These are phyloP conservation scores for Monopis laevigella DNA, from an alignment of 2,888 invertebrate genomes.

Conservation along the genomic window DNA sequence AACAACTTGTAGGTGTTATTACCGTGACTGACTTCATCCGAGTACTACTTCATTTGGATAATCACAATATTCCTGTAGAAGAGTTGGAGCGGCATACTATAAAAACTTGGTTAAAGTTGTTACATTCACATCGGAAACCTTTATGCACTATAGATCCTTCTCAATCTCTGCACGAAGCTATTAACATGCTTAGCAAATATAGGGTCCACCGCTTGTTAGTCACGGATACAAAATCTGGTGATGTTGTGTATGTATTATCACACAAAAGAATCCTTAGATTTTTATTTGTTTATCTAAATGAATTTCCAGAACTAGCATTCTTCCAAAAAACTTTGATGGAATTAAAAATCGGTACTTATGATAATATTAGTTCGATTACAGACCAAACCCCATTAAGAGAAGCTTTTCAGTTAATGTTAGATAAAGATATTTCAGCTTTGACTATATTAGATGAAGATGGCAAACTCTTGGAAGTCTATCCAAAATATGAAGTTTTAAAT, in stretches of 20 bases:
- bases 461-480: slow-evolving; percentile 51
- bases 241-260: slow-evolving; percentile 55
- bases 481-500: slow-evolving; percentile 70
- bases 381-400: slow-evolving; percentile 49
- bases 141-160: slow-evolving; percentile 50
- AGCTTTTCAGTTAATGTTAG: slow-evolving; percentile 51
- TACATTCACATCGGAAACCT: slow-evolving; percentile 46
- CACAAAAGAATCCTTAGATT: slow-evolving; percentile 59
- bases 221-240: slow-evolving; percentile 48
- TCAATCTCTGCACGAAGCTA: slow-evolving; percentile 57
- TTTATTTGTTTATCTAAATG: slow-evolving; percentile 57
- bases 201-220: slow-evolving; percentile 54
- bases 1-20: slow-evolving; percentile 56
- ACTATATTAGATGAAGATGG: slow-evolving; percentile 52
- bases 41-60: slow-evolving; percentile 48
- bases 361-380: slow-evolving; percentile 48
- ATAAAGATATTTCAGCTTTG: slow-evolving; percentile 57
- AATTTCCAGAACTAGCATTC: slow-evolving; percentile 59
- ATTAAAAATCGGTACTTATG: slow-evolving; percentile 56
- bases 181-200: slow-evolving; percentile 50
- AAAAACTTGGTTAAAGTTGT: slow-evolving; percentile 55
- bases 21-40: slow-evolving; percentile 60
- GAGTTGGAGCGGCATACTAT: slow-evolving; percentile 55
- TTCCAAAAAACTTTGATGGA: slow-evolving; percentile 52
- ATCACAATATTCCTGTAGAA: slow-evolving; percentile 50